Evolutionary conservation across 2,888 invertebrate genomes (phyloP).

Genomic region (Leucophora obtusa): DNA sequence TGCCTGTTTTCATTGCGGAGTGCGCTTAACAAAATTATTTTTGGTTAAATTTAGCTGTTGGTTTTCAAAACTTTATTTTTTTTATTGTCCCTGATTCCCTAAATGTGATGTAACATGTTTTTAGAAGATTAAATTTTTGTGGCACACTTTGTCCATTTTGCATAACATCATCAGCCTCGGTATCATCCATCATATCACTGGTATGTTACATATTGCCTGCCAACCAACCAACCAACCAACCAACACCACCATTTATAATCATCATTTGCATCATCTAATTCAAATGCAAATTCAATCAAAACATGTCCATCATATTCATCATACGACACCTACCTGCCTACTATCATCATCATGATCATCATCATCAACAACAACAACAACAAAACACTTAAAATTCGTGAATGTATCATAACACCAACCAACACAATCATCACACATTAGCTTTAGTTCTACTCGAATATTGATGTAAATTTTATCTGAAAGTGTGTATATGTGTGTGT

Average conservation of each 20-base stretch:
- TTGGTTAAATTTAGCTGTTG: conserved; percentile 44
- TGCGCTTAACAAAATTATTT: conserved; percentile 12
- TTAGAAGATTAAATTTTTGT: conserved; percentile 59
- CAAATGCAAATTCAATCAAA: conserved; percentile 66
- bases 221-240: neutral
- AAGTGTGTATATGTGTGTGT: neutral
- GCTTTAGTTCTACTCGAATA: conserved; percentile 54
- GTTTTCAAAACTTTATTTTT: conserved; percentile 37
- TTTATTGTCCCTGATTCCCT: conserved; percentile 52
- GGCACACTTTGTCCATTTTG: conserved; percentile 60
- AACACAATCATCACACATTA: conserved; percentile 61
- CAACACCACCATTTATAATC: conserved; percentile 7
- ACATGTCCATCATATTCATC: conserved; percentile 50
- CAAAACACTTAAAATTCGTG: conserved; percentile 42
- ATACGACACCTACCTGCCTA: neutral
- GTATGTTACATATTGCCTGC: neutral
- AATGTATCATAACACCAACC: conserved; percentile 48
- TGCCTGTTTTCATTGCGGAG: neutral
- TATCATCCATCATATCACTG: conserved; percentile 56
- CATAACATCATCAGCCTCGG: conserved; percentile 34
- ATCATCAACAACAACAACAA: too few species aligned
- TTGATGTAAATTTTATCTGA: conserved; percentile 55
- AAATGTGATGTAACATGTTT: conserved; percentile 58
- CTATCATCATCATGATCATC: conserved; percentile 21
- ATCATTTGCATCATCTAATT: conserved; percentile 60